phyloP scores from a whole-genome alignment of 2,113 vertebrate species.

The Rhynchopsitta pachyrhyncha region DNA sequence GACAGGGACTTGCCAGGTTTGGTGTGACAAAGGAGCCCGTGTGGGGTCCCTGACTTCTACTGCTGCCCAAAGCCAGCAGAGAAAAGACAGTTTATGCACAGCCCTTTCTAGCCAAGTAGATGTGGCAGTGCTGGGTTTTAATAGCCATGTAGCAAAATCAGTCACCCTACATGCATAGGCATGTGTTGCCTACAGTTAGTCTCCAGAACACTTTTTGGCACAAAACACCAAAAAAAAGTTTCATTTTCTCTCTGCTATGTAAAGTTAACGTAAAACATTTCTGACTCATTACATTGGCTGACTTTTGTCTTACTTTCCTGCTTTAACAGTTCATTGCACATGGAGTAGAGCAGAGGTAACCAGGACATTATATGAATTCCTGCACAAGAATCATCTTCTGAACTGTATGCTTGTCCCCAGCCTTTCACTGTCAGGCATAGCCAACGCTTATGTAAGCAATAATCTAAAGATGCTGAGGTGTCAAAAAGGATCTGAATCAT shows the following conservation, averaged over 20 bases:
- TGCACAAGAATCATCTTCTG: neutral
- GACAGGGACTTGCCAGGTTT: neutral
- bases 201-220: neutral
- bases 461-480: neutral
- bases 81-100: neutral
- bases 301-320: neutral
- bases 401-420: neutral
- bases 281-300: neutral
- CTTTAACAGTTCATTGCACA: neutral
- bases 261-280: neutral
- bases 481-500: constrained; percentile 6
- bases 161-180: neutral
- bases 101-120: neutral
- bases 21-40: neutral
- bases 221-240: neutral
- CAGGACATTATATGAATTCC: neutral
- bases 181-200: neutral
- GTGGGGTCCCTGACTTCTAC: neutral
- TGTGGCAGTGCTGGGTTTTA: neutral
- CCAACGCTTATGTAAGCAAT: neutral
- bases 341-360: neutral
- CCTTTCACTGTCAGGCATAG: neutral
- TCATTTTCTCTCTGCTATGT: neutral
- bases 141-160: neutral
- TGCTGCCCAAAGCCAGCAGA: neutral